These are phyloP conservation scores for Pachypsylla venusta DNA, from an alignment of 1,140 invertebrate species.

Conservation along the genomic window DNA sequence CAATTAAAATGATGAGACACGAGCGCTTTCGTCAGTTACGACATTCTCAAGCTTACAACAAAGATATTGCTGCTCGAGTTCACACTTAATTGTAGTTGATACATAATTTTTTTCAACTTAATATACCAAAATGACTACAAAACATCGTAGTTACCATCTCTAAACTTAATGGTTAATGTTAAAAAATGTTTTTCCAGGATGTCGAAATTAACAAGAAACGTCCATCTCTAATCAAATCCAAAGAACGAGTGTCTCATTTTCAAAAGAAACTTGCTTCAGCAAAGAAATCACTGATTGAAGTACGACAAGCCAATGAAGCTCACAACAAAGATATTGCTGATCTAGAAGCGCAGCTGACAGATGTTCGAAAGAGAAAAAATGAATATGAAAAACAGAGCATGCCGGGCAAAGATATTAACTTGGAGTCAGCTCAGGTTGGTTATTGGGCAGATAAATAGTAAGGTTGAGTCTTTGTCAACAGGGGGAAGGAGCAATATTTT, in stretches of 20 bases:
- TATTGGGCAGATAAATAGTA: no score
- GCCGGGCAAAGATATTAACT: conserved; percentile 74
- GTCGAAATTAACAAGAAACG: conserved; percentile 85
- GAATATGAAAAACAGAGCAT: conserved; percentile 73
- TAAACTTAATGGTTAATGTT: no score
- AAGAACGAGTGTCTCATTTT: conserved; percentile 89
- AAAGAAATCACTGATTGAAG: conserved; percentile 79
- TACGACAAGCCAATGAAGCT: conserved; percentile 77
- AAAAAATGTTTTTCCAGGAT: conserved; percentile 55
- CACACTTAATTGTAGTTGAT: no score
- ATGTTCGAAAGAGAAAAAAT: conserved; percentile 63
- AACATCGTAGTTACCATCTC: no score
- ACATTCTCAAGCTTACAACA: no score
- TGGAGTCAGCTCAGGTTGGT: conserved; percentile 91
- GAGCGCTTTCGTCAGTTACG: no score
- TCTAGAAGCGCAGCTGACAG: conserved; percentile 75
- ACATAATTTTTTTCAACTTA: no score
- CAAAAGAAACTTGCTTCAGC: conserved; percentile 88
- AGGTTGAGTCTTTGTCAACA: no score
- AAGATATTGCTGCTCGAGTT: no score
- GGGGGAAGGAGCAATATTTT: no score
- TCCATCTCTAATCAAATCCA: conserved; percentile 94
- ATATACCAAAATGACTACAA: no score
- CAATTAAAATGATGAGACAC: no score
- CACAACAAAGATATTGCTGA: conserved; percentile 74